Conservation (phyloP, 2,888 invertebrate species). For the Brachynemurus nebulosus region DNA sequence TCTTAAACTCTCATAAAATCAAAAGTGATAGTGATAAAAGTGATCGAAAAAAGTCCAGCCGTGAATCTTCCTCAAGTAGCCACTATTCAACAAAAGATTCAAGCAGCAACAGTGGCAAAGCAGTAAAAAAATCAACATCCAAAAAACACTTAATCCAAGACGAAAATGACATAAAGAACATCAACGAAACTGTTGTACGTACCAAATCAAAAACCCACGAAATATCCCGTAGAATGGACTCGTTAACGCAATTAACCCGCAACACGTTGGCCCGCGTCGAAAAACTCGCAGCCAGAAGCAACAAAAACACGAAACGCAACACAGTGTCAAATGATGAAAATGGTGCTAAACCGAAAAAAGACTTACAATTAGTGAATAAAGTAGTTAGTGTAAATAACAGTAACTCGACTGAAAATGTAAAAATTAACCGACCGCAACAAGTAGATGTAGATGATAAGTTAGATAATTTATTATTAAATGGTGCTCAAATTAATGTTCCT, state of each 20-base stretch:
- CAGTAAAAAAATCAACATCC: no score
- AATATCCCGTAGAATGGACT: conserved; percentile 44
- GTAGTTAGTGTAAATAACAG: neutral
- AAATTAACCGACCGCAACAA: no score
- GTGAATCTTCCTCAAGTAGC: no score
- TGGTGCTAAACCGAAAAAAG: neutral
- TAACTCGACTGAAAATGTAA: neutral
- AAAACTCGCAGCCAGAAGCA: conserved; percentile 38
- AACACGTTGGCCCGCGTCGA: conserved; percentile 54
- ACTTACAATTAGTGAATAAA: neutral
- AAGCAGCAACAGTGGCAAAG: no score
- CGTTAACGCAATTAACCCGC: conserved; percentile 47
- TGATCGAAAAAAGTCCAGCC: no score
- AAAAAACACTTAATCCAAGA: no score
- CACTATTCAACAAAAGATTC: no score
- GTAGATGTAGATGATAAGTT: no score
- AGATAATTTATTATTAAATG: neutral
- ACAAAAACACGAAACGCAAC: neutral
- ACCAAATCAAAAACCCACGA: conserved; percentile 17
- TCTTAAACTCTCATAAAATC: no score
- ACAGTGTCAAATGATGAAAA: neutral
- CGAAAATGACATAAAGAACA: no score
- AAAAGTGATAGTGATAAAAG: no score
- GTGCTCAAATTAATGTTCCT: conserved; percentile 5
- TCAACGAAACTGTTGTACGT: no score